Percentiles rank a stretch among this genome's conserved stretches.
Conservation (phyloP, 2,113 vertebrate species). For the Trichechus manatus region DNA sequence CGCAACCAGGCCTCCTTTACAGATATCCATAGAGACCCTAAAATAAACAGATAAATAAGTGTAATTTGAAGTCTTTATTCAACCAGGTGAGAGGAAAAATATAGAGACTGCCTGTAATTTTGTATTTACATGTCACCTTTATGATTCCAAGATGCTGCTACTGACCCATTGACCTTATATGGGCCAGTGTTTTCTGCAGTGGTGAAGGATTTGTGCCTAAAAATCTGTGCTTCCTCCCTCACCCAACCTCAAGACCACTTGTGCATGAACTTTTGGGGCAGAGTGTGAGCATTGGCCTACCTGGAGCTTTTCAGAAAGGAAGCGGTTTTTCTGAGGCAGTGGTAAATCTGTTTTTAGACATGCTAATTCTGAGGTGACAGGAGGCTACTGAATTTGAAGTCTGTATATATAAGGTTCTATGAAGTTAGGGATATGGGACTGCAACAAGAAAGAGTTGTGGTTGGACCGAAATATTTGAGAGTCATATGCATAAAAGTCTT, state of each 20-base stretch:
- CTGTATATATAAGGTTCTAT: not conserved
- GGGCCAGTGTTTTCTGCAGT: not conserved
- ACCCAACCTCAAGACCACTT: not conserved
- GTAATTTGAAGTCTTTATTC: not conserved
- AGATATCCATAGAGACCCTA: not conserved
- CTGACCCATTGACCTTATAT: not conserved
- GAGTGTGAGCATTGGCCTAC: not conserved
- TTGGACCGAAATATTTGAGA: not conserved
- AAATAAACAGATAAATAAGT: not conserved
- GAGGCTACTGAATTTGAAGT: not conserved
- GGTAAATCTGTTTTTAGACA: slow-evolving; percentile 33
- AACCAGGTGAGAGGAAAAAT: not conserved
- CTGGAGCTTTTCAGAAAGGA: slow-evolving; percentile 51
- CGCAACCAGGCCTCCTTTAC: no score
- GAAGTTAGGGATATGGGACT: not conserved
- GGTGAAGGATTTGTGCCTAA: not conserved
- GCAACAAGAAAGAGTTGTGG: not conserved
- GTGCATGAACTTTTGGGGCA: not conserved
- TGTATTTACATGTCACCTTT: slow-evolving; percentile 33
- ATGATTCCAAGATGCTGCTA: slow-evolving; percentile 18
- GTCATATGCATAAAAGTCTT: not conserved
- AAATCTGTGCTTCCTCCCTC: not conserved
- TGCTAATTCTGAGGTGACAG: slow-evolving; percentile 41
- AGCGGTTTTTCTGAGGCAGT: not conserved
- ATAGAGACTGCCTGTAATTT: not conserved